These are phyloP conservation scores for Carapus acus DNA, from an alignment of 2,797 vertebrate genomes.

Conservation along the genomic window DNA sequence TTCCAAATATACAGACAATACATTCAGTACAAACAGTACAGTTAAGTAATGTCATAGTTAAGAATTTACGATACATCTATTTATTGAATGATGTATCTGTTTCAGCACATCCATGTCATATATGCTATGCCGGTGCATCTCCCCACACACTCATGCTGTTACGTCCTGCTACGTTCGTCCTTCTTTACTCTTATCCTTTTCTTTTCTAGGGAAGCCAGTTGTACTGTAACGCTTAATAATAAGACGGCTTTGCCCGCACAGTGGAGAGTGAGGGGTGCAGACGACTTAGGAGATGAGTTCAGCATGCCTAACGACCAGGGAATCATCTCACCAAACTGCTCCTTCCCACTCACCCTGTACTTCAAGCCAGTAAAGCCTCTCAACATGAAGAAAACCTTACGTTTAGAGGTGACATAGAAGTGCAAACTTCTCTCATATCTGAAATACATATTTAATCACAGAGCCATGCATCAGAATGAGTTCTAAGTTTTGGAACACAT, in stretches of 20 bases:
- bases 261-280: constrained; percentile 80
- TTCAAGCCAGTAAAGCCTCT: constrained; percentile 73
- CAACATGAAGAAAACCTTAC: constrained; percentile 74
- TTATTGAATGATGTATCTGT: too few species aligned
- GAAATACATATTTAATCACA: background rate
- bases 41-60: too few species aligned
- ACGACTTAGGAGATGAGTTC: constrained; percentile 81
- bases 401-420: constrained; percentile 76
- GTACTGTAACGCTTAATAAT: constrained; percentile 71
- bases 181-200: constrained; percentile 1
- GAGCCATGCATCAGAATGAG: too few species aligned
- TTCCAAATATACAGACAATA: too few species aligned
- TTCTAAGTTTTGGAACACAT: too few species aligned
- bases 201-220: constrained; percentile 70
- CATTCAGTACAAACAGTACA: too few species aligned
- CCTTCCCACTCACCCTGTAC: constrained; percentile 66
- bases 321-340: constrained; percentile 56
- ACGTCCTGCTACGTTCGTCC: background rate
- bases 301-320: constrained; percentile 68
- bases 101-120: too few species aligned
- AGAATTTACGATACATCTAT: too few species aligned
- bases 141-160: background rate
- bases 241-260: constrained; percentile 68
- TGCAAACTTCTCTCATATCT: background rate
- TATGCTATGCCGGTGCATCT: too few species aligned